Percentiles rank a stretch among this genome's conserved stretches.
phyloP scores from a whole-genome alignment of 2,797 vertebrate genomes.

The Spatula versicolor region DNA sequence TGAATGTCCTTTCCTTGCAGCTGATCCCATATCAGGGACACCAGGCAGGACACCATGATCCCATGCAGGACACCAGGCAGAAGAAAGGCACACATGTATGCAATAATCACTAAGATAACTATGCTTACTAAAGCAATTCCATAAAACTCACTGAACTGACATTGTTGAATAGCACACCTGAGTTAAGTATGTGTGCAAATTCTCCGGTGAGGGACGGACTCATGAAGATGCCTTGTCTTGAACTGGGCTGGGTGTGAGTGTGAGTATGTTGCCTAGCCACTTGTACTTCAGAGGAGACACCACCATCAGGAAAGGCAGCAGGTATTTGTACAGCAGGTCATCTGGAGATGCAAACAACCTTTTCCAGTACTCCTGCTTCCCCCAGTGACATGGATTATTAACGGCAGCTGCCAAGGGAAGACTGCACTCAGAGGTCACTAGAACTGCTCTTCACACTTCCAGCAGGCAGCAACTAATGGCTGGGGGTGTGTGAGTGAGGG shows the following conservation, averaged over 20 bases:
- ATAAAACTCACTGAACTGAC: neutral
- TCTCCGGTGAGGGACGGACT: neutral
- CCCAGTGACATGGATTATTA: accelerated
- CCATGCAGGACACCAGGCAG: neutral
- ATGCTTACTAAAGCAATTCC: neutral
- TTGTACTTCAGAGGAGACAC: neutral
- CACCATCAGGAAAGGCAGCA: accelerated
- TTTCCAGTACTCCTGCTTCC: neutral
- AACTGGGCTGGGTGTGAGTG: neutral
- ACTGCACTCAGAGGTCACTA: neutral
- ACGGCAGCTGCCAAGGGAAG: neutral
- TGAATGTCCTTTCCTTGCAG: neutral
- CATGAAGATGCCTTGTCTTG: neutral
- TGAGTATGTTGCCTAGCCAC: neutral
- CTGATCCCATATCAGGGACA: neutral
- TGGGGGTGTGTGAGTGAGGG: neutral
- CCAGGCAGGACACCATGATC: neutral
- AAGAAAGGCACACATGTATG: neutral
- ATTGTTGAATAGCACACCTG: neutral
- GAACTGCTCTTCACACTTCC: neutral
- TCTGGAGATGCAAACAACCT: neutral
- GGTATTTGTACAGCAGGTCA: neutral
- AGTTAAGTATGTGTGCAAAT: neutral
- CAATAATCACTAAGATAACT: neutral
- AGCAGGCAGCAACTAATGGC: neutral